These are phyloP conservation scores for Anthonomus grandis DNA, from an alignment of 1,140 invertebrate species.

Conservation along the genomic window DNA sequence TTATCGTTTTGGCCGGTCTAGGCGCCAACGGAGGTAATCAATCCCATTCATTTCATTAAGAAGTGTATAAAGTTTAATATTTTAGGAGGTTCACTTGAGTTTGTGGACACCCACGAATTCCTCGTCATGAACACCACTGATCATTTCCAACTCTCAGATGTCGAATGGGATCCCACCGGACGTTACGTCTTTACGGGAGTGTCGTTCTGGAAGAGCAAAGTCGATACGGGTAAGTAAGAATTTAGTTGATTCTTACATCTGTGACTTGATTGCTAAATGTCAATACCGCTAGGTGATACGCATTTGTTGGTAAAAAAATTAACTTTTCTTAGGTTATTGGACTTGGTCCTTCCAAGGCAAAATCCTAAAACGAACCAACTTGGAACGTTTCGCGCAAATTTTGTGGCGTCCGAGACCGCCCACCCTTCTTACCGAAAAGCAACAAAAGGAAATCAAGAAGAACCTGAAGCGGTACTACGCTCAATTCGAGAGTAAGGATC, in stretches of 20 bases:
- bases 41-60: conserved; percentile 1
- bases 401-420: conserved; percentile 94
- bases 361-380: conserved; percentile 72
- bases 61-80: not conserved
- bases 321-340: conserved; percentile 71
- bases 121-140: conserved; percentile 90
- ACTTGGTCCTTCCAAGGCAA: conserved; percentile 92
- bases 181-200: conserved; percentile 95
- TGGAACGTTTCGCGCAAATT: conserved; percentile 92
- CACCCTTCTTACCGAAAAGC: conserved; percentile 73
- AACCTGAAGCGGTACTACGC: conserved; percentile 97
- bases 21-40: conserved; percentile 70
- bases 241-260: too few species aligned
- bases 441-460: conserved; percentile 94
- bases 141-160: conserved; percentile 88
- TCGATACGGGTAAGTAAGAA: conserved; percentile 68
- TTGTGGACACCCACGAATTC: conserved; percentile 93
- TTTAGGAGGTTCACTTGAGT: conserved; percentile 76
- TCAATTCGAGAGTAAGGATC: conserved; percentile 95
- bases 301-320: not conserved
- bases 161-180: conserved; percentile 99
- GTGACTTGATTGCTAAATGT: too few species aligned
- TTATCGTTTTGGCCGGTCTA: conserved; percentile 83
- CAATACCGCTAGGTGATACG: too few species aligned
- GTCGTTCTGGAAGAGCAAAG: conserved; percentile 93